phyloP scores from a whole-genome alignment of 1,140 invertebrate genomes.

The Drosophila suzukii region DNA sequence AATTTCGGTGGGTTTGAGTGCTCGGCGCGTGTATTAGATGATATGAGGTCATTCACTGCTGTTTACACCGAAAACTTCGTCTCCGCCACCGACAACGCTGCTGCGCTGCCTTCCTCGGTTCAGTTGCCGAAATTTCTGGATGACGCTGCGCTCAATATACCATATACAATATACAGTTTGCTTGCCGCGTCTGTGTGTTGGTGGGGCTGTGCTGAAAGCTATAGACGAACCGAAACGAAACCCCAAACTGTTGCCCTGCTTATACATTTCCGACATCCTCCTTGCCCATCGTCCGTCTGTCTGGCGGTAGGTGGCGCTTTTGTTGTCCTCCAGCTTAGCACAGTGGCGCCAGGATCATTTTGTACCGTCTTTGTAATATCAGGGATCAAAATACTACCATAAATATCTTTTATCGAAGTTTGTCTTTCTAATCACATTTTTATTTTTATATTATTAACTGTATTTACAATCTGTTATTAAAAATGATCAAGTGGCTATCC shows the following conservation, averaged over 20 bases:
- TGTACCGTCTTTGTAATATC: neutral
- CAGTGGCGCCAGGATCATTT: conserved; percentile 35
- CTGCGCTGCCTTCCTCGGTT: conserved; percentile 18
- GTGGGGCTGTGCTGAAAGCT: conserved; percentile 43
- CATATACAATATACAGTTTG: conserved; percentile 37
- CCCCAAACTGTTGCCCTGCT: conserved; percentile 53
- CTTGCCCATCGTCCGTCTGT: conserved; percentile 63
- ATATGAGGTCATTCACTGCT: conserved; percentile 84
- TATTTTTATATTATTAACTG: neutral
- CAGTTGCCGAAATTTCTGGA: conserved; percentile 43
- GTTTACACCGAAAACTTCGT: conserved; percentile 77
- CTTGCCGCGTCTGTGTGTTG: conserved; percentile 12
- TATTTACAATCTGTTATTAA: too few species aligned
- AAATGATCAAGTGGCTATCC: too few species aligned
- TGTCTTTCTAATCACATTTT: neutral
- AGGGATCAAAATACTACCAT: too few species aligned
- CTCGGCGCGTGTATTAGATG: conserved; percentile 81
- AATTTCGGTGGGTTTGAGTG: conserved; percentile 63
- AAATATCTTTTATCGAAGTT: neutral
- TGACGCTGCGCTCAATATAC: conserved; percentile 55
- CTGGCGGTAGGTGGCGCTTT: conserved; percentile 49
- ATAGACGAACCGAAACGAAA: conserved; percentile 48
- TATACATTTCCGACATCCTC: conserved; percentile 78
- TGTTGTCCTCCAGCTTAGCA: conserved; percentile 11
- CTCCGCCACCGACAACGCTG: conserved; percentile 26